Percentiles rank a stretch among this genome's conserved stretches.
phyloP scores from a whole-genome alignment of 2,797 vertebrate species.

The Tympanoctomys barrerae region DNA sequence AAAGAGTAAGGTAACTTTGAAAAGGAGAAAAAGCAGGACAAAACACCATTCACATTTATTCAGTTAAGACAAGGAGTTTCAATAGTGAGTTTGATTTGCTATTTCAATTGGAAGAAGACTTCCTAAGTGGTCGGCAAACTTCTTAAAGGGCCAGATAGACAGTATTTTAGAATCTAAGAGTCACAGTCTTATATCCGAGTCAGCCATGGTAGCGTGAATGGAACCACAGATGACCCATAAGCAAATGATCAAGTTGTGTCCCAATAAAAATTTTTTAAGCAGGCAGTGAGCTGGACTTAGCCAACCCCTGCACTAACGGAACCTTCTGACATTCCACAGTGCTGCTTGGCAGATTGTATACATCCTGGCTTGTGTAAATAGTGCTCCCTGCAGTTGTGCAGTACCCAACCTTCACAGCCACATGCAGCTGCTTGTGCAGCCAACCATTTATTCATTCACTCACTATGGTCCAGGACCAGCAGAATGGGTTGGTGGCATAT shows the following conservation, averaged over 20 bases:
- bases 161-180: slow-evolving; percentile 15
- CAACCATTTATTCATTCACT: not conserved
- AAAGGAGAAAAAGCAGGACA: slow-evolving; percentile 62
- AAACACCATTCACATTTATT: slow-evolving; percentile 4
- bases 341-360: not conserved
- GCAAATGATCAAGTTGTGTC: not conserved
- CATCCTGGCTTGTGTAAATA: not conserved
- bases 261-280: slow-evolving; percentile 49
- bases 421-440: not conserved
- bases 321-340: not conserved
- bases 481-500: not conserved
- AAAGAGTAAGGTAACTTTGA: slow-evolving; percentile 84
- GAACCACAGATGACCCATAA: not conserved
- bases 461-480: not conserved
- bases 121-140: not conserved
- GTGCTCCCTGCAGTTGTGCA: not conserved
- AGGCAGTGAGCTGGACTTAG: not conserved
- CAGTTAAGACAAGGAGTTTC: not conserved
- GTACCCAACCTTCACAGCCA: not conserved
- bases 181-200: not conserved
- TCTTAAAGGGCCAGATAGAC: not conserved
- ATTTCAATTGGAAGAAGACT: not conserved
- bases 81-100: not conserved
- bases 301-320: not conserved
- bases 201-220: not conserved